Evolutionary conservation across 2,797 vertebrate species (phyloP), one percentile per base, ranked within the genome.

Genomic region (Cirrhinus molitorella): DNA sequence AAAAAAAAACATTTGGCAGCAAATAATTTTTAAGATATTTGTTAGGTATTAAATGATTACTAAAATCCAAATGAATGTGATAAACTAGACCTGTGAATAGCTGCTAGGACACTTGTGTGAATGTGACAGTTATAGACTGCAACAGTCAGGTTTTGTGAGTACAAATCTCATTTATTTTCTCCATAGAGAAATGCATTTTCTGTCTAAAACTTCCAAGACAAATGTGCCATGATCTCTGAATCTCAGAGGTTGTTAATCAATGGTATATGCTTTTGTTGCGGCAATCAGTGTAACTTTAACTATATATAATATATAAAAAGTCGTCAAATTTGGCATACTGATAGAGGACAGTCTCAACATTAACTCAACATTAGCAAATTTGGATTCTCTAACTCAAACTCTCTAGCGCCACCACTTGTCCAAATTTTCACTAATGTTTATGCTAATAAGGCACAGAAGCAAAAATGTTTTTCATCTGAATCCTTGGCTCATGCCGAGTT

Each of bases 141-240:
- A 61, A 28, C 59, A 61, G 59, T 63, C 2, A 0, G 25, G 25
- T 28, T 61, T 61, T 28, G 31, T 1, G 10, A 66, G 17, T 21
- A 66, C 17, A 66, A 66, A 66, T 37, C 31, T 21, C 10, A 66
- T 66, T 66, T 66, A 5, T 37, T 66, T 66, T 66, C 59, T 61
- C 14, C 25, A 61, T 16, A 31, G 59, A 66, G 31, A 34, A 66
- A 66, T 66, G 17, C 21, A 37, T 66, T 66, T 66, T 37, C 31
- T 66, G 31, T 21, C 34, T 66, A 66, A 66, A 66, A 16, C 63
- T 21, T 66, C 9, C 31, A 37, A 66, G 63, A 66, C 31, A 37
- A 37, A 66, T 66, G 31, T 19, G 17, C 28, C 61, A 34, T 66
- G 63, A 37, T 37, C 63, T 66, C 31, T 11, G 31, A 37, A 66